These are phyloP conservation scores for Drosophila setosimentum DNA, from an alignment of 2,888 invertebrate species.

Conservation along the genomic window DNA sequence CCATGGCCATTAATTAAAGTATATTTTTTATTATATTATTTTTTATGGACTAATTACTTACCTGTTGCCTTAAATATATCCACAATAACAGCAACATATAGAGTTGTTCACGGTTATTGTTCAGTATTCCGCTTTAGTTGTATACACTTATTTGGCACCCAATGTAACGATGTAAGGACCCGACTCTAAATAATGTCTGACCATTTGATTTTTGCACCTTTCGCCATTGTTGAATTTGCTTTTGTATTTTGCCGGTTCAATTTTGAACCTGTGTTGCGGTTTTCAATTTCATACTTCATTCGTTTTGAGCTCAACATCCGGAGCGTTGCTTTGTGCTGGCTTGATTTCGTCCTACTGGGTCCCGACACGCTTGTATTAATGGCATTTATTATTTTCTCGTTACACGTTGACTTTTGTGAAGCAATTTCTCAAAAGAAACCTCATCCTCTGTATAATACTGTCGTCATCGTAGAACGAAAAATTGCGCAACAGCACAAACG, in stretches of 20 bases:
- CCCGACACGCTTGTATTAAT: slow-evolving; percentile 73
- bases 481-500: slow-evolving; percentile 64
- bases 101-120: background rate
- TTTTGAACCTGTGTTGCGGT: slow-evolving; percentile 65
- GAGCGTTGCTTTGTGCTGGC: slow-evolving; percentile 38
- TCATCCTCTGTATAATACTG: slow-evolving; percentile 13
- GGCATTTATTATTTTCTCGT: slow-evolving; percentile 84
- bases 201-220: slow-evolving; percentile 53
- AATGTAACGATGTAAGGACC: background rate
- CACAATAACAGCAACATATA: slow-evolving; percentile 2
- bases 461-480: slow-evolving; percentile 51
- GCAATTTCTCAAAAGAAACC: slow-evolving; percentile 76
- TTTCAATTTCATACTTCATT: slow-evolving; percentile 82
- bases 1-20: slow-evolving; percentile 34
- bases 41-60: slow-evolving; percentile 19
- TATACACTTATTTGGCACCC: background rate
- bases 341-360: slow-evolving; percentile 26
- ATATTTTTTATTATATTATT: background rate
- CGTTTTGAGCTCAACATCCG: slow-evolving; percentile 62
- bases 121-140: background rate
- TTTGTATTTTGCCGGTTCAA: slow-evolving; percentile 19
- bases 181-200: slow-evolving; percentile 51
- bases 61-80: slow-evolving; percentile 24
- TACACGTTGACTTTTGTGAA: slow-evolving; percentile 82
- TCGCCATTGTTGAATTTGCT: slow-evolving; percentile 14